Evolutionary conservation across 2,113 vertebrate species (phyloP), one percentile per base, ranked within the genome.

Genomic region (Hiodon alosoides): DNA sequence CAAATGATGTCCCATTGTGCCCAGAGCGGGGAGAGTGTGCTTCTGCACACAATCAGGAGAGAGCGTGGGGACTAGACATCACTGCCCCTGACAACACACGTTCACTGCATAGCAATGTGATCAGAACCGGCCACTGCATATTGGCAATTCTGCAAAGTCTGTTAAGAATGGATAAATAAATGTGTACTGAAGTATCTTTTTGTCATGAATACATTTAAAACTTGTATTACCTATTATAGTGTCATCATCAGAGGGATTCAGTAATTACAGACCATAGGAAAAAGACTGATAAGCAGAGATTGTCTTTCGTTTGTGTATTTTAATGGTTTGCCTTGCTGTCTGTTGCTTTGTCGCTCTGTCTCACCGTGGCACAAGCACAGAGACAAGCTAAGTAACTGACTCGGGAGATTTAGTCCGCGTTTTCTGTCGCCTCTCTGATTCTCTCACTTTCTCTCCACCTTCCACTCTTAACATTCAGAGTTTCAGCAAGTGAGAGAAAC

Each of bases 401-500:
- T 65, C 54, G 11, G 65, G 31, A 62, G 54, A 66, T 58, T 14
- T 17, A 47, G 8, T 47, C 65, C 13, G 55, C 8, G 31, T 54
- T 57, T 62, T 67, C 31, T 52, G 8, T 66, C 46, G 57, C 67
- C 11, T 67, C n/a, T 71, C 73, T 71, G 31, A 31, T 58, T 16
- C 60, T 76, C 77, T 81, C 71, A 78, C 75, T 81, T 47, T 52
- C 13, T 14, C 4, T 13, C 17, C 57, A 51, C 62, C 77, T 54
- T 48, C 50, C 17, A 7, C 7, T 2, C 51, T 31, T 31, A 31
- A 31, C 31, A 31, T 31, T 58, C 16, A 9, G 51, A 13, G 66
- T 81, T 81, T 81, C 67, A 80, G 58, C 75, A 75, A 65, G 57
- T 61, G 51, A 70, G 51, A 71, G 64, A 72, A 67, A 76, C 62